Evolutionary conservation across 53 echinoderm and acorn worm genomes (phyloP), one percentile per base, ranked within the genome.

Genomic region (Arbacia lixula): DNA sequence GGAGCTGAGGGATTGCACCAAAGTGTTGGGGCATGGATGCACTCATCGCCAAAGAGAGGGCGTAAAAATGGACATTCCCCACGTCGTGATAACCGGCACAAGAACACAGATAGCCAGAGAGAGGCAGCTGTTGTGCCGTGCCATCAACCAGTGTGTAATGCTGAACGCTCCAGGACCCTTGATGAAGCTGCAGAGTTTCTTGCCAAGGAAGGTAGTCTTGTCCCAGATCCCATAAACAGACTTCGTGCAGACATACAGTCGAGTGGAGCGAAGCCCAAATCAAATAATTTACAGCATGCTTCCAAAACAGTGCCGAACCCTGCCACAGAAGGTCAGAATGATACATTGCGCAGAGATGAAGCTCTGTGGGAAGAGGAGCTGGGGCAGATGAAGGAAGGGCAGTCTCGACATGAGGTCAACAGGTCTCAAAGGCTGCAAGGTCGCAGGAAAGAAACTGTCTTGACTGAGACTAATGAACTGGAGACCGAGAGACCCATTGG

Each of bases 101-200:
- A 30, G 41, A 81, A 81, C 32, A 17, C 14, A 38, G 33, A 39
- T 28, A 9, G 9, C 4, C 6, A 32, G 64, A 64, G 64, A 64
- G 31, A 8, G 57, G 57, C 36, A 77, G 40, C 37, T 56, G 77
- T 36, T 5, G 6, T 54, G 38, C 57, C 34, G 11, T 36, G 14
- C 0, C 11, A 72, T 16, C 25, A 72, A 22, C 9, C 50, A 39
- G 26, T 33, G 52, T 54, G 19, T 53, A 36, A 72, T 25, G 54
- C 20, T 37, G 52, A 36, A 55, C 27, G 26, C 10, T 22, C 34
- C 25, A 58, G 55, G 14, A 36, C 22, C 20, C 11, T 22, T 24
- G 77, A 56, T 36, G 58, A 32, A 57, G 60, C 77, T n/a, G 55
- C 58, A 3, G 21, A 34, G 27, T 81, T 81, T 49, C 82, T 63